Conservation (phyloP, 2,888 invertebrate genomes). For the Ophion slaviceki region DNA sequence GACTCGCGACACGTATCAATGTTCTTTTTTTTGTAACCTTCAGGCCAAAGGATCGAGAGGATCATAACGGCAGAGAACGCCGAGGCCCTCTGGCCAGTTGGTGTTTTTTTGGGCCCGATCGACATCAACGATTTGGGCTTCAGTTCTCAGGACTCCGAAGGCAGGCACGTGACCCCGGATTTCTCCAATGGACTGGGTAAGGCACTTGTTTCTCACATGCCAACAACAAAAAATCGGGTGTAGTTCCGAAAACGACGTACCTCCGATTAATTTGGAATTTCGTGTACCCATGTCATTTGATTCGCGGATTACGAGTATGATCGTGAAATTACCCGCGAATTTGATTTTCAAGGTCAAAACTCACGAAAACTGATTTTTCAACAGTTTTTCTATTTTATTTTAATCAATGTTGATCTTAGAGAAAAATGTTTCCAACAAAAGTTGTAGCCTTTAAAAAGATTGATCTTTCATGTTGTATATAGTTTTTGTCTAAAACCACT, state of each 20-base stretch:
- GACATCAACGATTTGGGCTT: slow-evolving; percentile 82
- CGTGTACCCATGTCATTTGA: too few species aligned
- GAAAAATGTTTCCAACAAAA: too few species aligned
- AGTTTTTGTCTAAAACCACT: too few species aligned
- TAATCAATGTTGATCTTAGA: too few species aligned
- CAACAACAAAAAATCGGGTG: too few species aligned
- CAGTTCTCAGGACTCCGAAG: slow-evolving; percentile 78
- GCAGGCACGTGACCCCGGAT: slow-evolving; percentile 81
- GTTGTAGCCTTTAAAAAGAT: too few species aligned
- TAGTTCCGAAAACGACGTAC: too few species aligned
- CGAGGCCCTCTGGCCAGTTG: slow-evolving; percentile 86
- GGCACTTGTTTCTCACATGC: neutral
- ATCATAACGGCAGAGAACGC: slow-evolving; percentile 80
- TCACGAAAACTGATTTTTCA: too few species aligned
- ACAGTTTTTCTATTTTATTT: too few species aligned
- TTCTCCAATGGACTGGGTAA: slow-evolving; percentile 83
- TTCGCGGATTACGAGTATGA: too few species aligned
- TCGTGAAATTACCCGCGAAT: neutral
- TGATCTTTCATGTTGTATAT: too few species aligned
- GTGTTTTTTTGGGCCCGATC: slow-evolving; percentile 85
- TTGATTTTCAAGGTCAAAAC: neutral
- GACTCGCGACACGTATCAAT: neutral
- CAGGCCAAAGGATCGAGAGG: slow-evolving; percentile 56
- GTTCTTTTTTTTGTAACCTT: neutral
- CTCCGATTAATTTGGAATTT: too few species aligned